Base-by-base conservation (phyloP, 2,797 vertebrate genomes). In the Clarias pachynema region DNA sequence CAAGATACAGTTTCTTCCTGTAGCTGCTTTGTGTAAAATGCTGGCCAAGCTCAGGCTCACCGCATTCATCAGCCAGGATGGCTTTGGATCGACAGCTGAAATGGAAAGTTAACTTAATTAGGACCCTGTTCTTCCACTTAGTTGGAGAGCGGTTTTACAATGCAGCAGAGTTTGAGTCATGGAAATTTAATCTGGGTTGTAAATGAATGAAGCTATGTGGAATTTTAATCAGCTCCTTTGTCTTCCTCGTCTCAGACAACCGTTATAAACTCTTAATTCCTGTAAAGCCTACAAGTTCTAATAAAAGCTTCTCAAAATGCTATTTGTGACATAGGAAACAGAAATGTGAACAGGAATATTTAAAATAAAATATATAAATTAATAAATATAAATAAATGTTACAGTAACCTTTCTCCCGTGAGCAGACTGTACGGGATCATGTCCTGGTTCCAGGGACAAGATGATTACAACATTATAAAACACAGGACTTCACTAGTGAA, bases 41-140 rank as follows among this genome's bases (percentile, higher is more conserved):
- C 29, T 10, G 44, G 20, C 12, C 40, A 74, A 22, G 44, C 63
- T 78, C 62, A n/a, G 63, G 24, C 29, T 57, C n/a, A n/a, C 12
- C 4, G 53, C 59, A 53, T 49, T 44, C 24, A 10, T 75, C 65
- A 56, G 56, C 31, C 56, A 80, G 7, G 18, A n/a, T 68, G 22
- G 14, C 44, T 75, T 57, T 57, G 59, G 70, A 29, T 81, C 79
- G 34, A n/a, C 70, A 68, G 20, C 62, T n/a, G 56, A 82, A 86
- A 85, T 83, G 69, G 49, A 79, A 84, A 75, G 75, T 60, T 74
- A 74, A 72, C 22, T 83, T 60, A 84, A 83, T 87, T 82, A 85
- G 14, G 1, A 15, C 31, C 8, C 44, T 24, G 14, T 87, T 83
- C 59, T 16, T 40, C 37, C 62, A 59, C 59, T 85, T 86, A 73